Percentiles rank a stretch among this genome's conserved stretches.
Conservation (phyloP, 2,888 invertebrate species). For the Terebella lapidaria region DNA sequence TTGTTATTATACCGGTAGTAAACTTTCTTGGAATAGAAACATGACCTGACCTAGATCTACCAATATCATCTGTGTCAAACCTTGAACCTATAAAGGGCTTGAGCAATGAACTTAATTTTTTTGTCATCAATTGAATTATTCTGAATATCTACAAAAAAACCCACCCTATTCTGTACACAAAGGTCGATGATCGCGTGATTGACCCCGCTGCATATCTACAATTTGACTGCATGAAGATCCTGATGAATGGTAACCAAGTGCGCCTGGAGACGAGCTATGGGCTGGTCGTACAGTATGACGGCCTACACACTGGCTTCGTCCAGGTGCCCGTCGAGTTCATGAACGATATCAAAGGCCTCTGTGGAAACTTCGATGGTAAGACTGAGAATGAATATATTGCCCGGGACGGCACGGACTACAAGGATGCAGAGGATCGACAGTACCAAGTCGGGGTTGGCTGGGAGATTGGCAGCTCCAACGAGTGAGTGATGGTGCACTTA, state of each 20-base stretch:
- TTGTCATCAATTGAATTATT: too few relatives aligned
- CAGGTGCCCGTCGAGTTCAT: conserved; percentile 3
- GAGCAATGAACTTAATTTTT: too few relatives aligned
- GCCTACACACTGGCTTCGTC: conserved; percentile 1
- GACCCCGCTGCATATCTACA: too few relatives aligned
- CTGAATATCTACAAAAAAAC: too few relatives aligned
- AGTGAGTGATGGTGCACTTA: not conserved
- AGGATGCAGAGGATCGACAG: not conserved
- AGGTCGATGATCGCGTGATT: too few relatives aligned
- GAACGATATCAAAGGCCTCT: conserved; percentile 1
- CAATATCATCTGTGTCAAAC: too few relatives aligned
- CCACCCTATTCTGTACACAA: too few relatives aligned
- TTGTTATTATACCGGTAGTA: too few relatives aligned
- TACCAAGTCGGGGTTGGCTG: conserved; percentile 5
- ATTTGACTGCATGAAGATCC: conserved; percentile 5
- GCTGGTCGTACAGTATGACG: conserved; percentile 10
- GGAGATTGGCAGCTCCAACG: conserved; percentile 7
- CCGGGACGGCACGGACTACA: conserved; percentile 5
- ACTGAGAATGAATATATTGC: not conserved
- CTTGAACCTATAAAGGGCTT: too few relatives aligned
- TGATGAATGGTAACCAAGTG: conserved; percentile 7
- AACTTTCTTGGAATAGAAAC: too few relatives aligned
- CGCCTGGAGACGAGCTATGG: conserved; percentile 12
- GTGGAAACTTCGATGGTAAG: not conserved
- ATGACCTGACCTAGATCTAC: too few relatives aligned